Percentiles rank a stretch among this genome's conserved stretches.
Evolutionary conservation across 2,888 invertebrate species (phyloP).

Genomic region (Drosophila meridiana): DNA sequence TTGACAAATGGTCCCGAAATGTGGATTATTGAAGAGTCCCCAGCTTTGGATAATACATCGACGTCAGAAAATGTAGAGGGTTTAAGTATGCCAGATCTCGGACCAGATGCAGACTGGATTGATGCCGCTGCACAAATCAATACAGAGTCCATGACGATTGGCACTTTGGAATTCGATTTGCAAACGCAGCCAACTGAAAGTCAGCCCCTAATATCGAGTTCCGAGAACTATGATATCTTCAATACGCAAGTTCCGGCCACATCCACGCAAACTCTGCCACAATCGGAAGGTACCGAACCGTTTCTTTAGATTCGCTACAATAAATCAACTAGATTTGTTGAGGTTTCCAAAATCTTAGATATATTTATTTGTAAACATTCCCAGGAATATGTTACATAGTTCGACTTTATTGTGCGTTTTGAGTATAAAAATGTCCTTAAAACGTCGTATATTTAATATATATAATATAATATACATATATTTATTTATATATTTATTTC

Average conservation of each 20-base stretch:
- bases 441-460: conserved; percentile 19
- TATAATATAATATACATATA: conserved; percentile 8
- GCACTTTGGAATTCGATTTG: conserved; percentile 2
- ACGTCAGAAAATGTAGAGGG: accelerated
- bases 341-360: not conserved
- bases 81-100: not conserved
- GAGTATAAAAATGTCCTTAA: conserved; percentile 56
- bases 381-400: conserved; percentile 30
- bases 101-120: conserved; percentile 24
- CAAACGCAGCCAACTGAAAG: conserved; percentile 25
- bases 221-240: conserved; percentile 41
- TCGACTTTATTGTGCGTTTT: conserved; percentile 48
- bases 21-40: not conserved
- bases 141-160: conserved; percentile 40
- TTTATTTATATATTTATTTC: conserved; percentile 9
- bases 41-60: accelerated
- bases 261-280: conserved; percentile 57
- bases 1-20: conserved; percentile 9
- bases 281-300: conserved; percentile 18
- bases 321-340: too few species aligned
- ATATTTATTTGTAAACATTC: conserved; percentile 28
- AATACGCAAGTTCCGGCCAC: conserved; percentile 51
- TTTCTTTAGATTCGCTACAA: conserved; percentile 24
- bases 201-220: not conserved
- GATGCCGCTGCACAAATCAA: conserved; percentile 26